Evolutionary conservation across 2,888 invertebrate genomes (phyloP).

Genomic region (Leptinotarsa tumamoca): DNA sequence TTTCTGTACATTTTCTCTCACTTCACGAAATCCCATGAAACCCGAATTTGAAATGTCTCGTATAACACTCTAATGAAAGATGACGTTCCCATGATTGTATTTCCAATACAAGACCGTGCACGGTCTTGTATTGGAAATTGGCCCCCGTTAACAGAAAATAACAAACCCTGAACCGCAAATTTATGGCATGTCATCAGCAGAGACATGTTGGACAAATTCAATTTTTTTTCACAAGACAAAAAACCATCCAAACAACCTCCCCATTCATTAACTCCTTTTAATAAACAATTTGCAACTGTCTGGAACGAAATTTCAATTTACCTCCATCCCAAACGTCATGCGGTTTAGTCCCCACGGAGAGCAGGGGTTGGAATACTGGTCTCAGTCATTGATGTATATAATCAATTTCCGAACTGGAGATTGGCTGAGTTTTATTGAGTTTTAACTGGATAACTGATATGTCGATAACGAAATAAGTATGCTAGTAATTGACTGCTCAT

Average conservation of each 20-base stretch:
- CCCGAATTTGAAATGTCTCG: no score
- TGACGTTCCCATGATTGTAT: no score
- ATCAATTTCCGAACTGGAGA: background rate
- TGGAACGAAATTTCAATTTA: conserved; percentile 11
- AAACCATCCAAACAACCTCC: conserved; percentile 1
- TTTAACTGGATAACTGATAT: no score
- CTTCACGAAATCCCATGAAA: no score
- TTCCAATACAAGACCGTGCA: no score
- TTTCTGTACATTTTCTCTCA: no score
- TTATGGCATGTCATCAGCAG: conserved; percentile 6
- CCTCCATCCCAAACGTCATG: conserved; percentile 8
- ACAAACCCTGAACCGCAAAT: background rate
- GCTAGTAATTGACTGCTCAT: no score
- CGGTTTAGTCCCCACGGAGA: conserved; percentile 6
- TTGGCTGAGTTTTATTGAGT: background rate
- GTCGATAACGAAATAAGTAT: no score
- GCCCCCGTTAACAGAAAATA: background rate
- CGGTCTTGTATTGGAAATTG: background rate
- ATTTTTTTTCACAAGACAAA: background rate
- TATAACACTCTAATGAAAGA: no score
- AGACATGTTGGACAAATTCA: no score
- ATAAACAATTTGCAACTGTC: conserved; percentile 21
- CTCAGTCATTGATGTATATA: background rate
- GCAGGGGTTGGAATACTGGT: background rate
- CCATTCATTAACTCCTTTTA: conserved; percentile 19